A percentile compares a stretch with the other conserved stretches of the same genome.
Evolutionary conservation across 2,797 vertebrate genomes (phyloP).

Genomic region (Argyrosomus regius): DNA sequence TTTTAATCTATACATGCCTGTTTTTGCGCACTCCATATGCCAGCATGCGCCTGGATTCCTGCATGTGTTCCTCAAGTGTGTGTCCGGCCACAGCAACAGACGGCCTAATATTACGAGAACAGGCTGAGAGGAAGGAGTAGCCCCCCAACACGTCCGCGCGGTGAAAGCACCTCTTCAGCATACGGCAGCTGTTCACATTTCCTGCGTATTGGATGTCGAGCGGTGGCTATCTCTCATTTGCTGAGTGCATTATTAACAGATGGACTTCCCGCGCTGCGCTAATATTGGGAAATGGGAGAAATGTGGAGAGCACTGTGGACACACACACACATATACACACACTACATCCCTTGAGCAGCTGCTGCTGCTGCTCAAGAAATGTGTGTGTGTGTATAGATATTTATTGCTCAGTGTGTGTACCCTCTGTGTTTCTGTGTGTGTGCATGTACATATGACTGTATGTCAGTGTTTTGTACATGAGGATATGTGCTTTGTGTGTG

Average conservation of each 20-base stretch:
- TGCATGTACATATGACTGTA: constrained; percentile 23
- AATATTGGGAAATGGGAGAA: constrained; percentile 79
- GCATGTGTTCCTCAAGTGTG: constrained; percentile 52
- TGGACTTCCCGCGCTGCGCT: constrained; percentile 73
- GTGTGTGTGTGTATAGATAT: constrained; percentile 49
- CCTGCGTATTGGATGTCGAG: constrained; percentile 81
- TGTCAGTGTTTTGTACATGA: constrained; percentile 15
- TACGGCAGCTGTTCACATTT: constrained; percentile 82
- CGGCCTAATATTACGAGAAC: constrained; percentile 57
- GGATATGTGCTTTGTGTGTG: constrained; percentile 27
- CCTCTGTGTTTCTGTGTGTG: constrained; percentile 48
- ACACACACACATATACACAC: constrained; percentile 31
- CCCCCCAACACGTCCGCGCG: constrained; percentile 57
- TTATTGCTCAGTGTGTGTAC: constrained; percentile 22
- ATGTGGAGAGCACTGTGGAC: constrained; percentile 54
- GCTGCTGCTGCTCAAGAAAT: constrained; percentile 61
- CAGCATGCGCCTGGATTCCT: constrained; percentile 48
- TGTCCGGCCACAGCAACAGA: constrained; percentile 59
- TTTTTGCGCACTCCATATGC: constrained; percentile 47
- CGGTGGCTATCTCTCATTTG: constrained; percentile 67
- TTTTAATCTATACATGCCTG: constrained; percentile 46
- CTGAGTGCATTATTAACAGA: constrained; percentile 81
- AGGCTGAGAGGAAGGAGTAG: constrained; percentile 61
- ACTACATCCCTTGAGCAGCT: constrained; percentile 51
- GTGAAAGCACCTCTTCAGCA: constrained; percentile 77